Conservation (phyloP, 2,888 invertebrate genomes). For the Hypercompe scribonia region DNA sequence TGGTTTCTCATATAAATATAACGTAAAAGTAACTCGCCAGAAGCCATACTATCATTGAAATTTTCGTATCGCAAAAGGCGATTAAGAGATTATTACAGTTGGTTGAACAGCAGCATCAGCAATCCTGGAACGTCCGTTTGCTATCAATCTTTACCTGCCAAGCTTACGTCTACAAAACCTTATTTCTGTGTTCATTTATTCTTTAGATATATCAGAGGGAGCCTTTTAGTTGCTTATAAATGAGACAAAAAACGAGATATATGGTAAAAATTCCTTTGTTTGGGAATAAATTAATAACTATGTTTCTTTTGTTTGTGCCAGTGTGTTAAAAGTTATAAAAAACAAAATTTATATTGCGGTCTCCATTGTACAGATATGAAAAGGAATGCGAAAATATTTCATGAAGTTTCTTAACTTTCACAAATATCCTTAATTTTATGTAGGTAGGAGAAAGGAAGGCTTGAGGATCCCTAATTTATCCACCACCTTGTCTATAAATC, state of each 20-base stretch:
- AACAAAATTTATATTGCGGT: too few relatives aligned
- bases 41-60: not conserved
- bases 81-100: slow-evolving; percentile 23
- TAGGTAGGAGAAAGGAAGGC: not conserved
- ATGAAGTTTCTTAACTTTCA: not conserved
- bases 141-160: slow-evolving; percentile 18
- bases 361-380: too few relatives aligned
- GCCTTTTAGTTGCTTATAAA: not conserved
- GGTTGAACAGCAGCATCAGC: slow-evolving; percentile 9
- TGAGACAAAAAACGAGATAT: not conserved
- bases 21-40: not conserved
- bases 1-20: not conserved
- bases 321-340: not conserved
- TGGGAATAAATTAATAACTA: not conserved
- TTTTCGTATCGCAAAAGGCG: slow-evolving; percentile 16
- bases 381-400: too few relatives aligned
- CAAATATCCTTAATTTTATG: not conserved
- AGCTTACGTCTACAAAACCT: slow-evolving; percentile 2
- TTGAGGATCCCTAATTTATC: slow-evolving; percentile 52
- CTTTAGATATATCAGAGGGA: not conserved
- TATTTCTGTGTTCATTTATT: not conserved
- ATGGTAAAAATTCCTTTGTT: not conserved
- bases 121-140: slow-evolving; percentile 2
- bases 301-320: not conserved
- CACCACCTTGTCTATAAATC: slow-evolving; percentile 65